phyloP scores from a whole-genome alignment of 1,140 invertebrate species.

The Heliconius nattereri region DNA sequence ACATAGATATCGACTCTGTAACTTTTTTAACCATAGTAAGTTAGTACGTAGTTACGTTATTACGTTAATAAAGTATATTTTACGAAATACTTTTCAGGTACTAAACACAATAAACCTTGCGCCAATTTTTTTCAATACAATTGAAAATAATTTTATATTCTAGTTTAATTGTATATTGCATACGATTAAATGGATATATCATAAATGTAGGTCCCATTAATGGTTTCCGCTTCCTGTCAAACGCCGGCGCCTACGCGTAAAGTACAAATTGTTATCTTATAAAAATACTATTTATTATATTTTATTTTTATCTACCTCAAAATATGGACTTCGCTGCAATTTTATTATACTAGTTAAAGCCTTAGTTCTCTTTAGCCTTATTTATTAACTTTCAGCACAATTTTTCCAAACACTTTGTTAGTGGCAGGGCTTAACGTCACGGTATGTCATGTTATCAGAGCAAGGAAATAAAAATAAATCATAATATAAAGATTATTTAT shows the following conservation, averaged over 20 bases:
- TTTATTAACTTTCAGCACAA: too few species aligned
- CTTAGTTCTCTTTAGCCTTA: background rate
- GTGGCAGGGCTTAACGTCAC: too few species aligned
- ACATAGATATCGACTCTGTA: too few species aligned
- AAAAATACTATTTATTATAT: background rate
- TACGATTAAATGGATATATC: background rate
- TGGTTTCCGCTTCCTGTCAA: slow-evolving; percentile 8
- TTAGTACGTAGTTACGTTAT: too few species aligned
- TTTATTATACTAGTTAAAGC: background rate
- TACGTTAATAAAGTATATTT: background rate
- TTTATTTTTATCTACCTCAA: background rate
- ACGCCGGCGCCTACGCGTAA: background rate
- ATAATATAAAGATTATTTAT: too few species aligned
- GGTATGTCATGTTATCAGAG: too few species aligned
- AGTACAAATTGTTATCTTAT: background rate
- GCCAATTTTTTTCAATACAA: background rate
- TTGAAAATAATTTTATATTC: background rate
- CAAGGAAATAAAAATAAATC: too few species aligned
- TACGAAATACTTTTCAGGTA: background rate
- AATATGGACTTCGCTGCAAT: background rate
- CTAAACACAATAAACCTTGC: background rate
- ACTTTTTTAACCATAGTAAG: too few species aligned
- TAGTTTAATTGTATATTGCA: background rate
- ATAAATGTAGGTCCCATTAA: slow-evolving; percentile 2
- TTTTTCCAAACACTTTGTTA: too few species aligned